Base-by-base conservation (phyloP, 1,140 invertebrate genomes). In the Calephelis nemesis region DNA sequence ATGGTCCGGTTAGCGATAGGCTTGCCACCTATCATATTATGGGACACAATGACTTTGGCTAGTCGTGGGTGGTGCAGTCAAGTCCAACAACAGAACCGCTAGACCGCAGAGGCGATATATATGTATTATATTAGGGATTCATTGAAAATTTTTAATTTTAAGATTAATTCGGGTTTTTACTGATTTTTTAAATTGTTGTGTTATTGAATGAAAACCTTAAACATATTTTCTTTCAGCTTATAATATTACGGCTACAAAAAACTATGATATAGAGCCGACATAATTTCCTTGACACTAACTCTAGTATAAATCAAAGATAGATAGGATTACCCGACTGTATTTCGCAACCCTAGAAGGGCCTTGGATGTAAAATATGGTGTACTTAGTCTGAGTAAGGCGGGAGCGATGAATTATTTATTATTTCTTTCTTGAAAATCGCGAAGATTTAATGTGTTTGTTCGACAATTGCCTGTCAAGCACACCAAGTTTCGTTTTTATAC, bases 271-370 rank as follows among this genome's bases (percentile, higher is more conserved):
- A 85, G 78, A 64, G 74, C 73, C 79, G 77, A 83, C 80, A 81
- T 81, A 87, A 87, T 83, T 81, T 83, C 77, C 80, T 73, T 87
- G 84, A 83, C 85, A 8, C 84, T 82, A 83, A 75, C 77, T 70
- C 77, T 69, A 75, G 75, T 79, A 87, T 87, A 89, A 87, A 87
- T 89, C 85, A 87, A 78, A 75, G 76, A 89, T 87, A 81, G 85
- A 89, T 87, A 84, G 85, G 85, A 86, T 87, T 87, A 89, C 82
- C 79, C 74, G 78, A 78, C 85, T 84, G 83, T 89, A 85, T 89
- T 87, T 89, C 83, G 81, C 76, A 81, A 78, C 75, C 76, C 80
- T 77, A 79, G 75, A 83, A 86, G 81, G 83, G 79, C 76, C 71
- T 70, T 62, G 67, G 69, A 78, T 81, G 77, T 89, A 82, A 89